Base-by-base conservation (phyloP, 2,797 vertebrate species). In the Acrossocheilus wenchowensis region DNA sequence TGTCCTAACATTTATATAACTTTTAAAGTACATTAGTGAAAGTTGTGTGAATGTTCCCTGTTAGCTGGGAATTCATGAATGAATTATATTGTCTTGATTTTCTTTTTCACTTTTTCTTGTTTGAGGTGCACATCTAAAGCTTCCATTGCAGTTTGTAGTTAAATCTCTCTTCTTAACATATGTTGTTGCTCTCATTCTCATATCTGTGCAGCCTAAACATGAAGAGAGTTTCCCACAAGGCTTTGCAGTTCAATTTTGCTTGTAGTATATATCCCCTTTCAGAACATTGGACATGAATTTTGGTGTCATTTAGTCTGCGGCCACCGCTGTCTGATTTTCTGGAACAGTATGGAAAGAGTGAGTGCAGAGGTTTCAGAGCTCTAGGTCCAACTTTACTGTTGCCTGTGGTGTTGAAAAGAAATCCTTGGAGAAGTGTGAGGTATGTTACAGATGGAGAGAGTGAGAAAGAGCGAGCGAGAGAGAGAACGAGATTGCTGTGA, bases 361-460 rank as follows among this genome's bases (percentile, higher is more conserved):
- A 54, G 60, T 34, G 43, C 48, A 78, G 57, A 30, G 60, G 72
- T 68, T 62, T 57, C 69, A 75, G 68, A 54, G 43, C 45, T 62
- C 77, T 39, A 75, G 26, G 68, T 72, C 77, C 48, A 81, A 74
- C 64, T 71, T 60, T 23, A 57, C 68, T 21, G 39, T 82, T 71
- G 54, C 48, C 72, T 60, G 19, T 83, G 34, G 48, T 48, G n/a
- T n/a, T 81, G 57, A 77, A 85, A 54, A 79, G 82, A 88, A 88
- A 85, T 68, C 52, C 83, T 77, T 48, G n/a, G 48, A 68, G 82
- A 54, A 60, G 82, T 54, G 62, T 87, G 62, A 83, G 64, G 62
- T 62, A 19, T 39, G 45, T 45, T 80, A 66, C 39, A 78, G 73
- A 86, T 77, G 52, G 84, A 78, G 52, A 60, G 69, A 83, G 69